phyloP scores from a whole-genome alignment of 53 echinoderm and acorn worm species.

The Astropecten irregularis region DNA sequence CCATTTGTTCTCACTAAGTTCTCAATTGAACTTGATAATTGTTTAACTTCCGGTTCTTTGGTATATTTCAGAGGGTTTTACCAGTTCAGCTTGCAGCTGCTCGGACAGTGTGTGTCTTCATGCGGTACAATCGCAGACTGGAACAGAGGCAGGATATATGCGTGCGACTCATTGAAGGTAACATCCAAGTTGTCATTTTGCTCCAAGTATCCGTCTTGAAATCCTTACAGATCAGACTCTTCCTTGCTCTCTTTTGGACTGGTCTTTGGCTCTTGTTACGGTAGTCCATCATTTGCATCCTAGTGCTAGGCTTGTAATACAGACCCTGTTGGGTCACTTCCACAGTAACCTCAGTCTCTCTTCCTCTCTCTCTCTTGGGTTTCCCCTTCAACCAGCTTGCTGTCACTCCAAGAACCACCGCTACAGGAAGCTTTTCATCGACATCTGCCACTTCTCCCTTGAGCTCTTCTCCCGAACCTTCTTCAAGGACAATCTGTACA shows the following conservation, averaged over 20 bases:
- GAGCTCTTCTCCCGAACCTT: slow-evolving; percentile 93
- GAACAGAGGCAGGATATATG: slow-evolving; percentile 97
- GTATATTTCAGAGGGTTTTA: slow-evolving; percentile 91
- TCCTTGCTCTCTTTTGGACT: no score
- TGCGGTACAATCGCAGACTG: slow-evolving; percentile 85
- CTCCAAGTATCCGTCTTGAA: no score
- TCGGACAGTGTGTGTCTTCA: slow-evolving; percentile 86
- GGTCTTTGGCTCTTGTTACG: no score
- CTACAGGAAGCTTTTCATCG: slow-evolving; percentile 90
- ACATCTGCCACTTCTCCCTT: slow-evolving; percentile 82
- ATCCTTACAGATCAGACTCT: background rate
- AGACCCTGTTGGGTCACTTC: no score
- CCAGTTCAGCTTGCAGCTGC: slow-evolving; percentile 92
- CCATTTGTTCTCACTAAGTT: no score
- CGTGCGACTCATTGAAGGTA: slow-evolving; percentile 83
- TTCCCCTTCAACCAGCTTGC: slow-evolving; percentile 86
- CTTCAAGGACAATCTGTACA: slow-evolving; percentile 93
- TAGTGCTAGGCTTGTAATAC: no score
- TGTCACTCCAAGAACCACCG: slow-evolving; percentile 85
- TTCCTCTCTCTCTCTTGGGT: no score
- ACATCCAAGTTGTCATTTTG: no score
- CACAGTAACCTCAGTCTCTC: no score
- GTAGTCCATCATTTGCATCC: no score
- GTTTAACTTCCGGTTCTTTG: no score
- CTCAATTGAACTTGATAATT: no score